Evolutionary conservation across 2,888 invertebrate genomes (phyloP).

Genomic region (Phyto melanocephala): DNA sequence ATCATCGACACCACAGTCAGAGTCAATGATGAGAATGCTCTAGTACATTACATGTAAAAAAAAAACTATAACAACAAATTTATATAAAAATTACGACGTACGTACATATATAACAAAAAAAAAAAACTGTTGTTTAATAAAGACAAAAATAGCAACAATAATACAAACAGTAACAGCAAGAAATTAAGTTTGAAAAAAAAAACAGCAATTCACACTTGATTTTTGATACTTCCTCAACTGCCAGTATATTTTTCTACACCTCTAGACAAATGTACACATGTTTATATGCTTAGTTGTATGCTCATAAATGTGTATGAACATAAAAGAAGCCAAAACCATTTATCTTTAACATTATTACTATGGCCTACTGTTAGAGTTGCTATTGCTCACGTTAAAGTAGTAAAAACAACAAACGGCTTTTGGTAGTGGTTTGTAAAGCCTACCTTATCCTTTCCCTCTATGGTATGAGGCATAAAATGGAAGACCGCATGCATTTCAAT

Average conservation of each 20-base stretch:
- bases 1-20: not conserved
- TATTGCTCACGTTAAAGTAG: not conserved
- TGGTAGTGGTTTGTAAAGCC: slow-evolving; percentile 21
- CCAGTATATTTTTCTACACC: not conserved
- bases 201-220: slow-evolving; percentile 28
- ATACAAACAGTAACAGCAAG: not conserved
- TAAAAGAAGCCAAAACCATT: slow-evolving; percentile 35
- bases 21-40: slow-evolving; percentile 8
- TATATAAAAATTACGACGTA: not conserved
- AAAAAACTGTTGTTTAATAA: not conserved
- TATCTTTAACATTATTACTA: slow-evolving; percentile 51
- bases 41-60: not conserved
- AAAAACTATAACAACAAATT: not conserved
- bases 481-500: slow-evolving; percentile 67
- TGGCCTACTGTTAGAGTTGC: slow-evolving; percentile 30
- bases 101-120: not conserved
- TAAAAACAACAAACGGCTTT: slow-evolving; percentile 4
- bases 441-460: not conserved
- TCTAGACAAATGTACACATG: too few relatives aligned
- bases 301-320: not conserved
- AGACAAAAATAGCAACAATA: not conserved
- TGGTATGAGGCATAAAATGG: slow-evolving; percentile 9
- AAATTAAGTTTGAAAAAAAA: slow-evolving; percentile 20
- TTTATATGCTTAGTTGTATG: too few relatives aligned
- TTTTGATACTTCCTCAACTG: not conserved